Evolutionary conservation across 2,797 vertebrate species (phyloP), one percentile per base, ranked within the genome.

Genomic region (Silurus lanzhouensis): DNA sequence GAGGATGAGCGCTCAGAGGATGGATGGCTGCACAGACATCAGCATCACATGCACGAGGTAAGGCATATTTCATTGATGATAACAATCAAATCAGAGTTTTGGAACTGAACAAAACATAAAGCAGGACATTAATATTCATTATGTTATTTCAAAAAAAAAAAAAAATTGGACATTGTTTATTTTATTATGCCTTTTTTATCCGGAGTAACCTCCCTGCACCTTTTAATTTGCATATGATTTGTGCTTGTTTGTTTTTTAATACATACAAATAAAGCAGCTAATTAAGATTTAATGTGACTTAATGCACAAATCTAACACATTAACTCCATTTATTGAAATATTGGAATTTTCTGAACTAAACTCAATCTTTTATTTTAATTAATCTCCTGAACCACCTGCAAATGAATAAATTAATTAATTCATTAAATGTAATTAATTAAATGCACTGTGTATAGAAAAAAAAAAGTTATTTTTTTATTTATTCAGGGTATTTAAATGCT

Each of bases 1-100:
- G 74, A 64, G 13, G 71, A 75, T 83, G 58, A 83, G 52, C 48
- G 46, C 71, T 27, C 83, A 85, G 87, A 80, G 83, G 83, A 87
- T 87, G 87, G 84, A 83, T 87, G 85, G 82, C 48, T 79, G 79
- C 86, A 86, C 74, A 82, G 61, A 8, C 83, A 58, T 70, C 83
- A 85, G 79, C 78, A 87, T 88, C 87, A 87, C 79, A 82, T 44
- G 46, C n/a, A 80, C 75, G 27, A 88, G 87, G 89, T 90, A 85
- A 76, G 88, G 76, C 13, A 48, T 44, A 22, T 46, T 74, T 15
- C 77, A 64, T n/a, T 76, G 9, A 75, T 0, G 74, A 31, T 31
- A 60, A 48, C 6, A 38, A 76, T 63, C 10, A 7, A 60, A 27
- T 20, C 22, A n/a, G 1, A 20, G 0, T 6, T 38, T 1, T 76